A percentile compares a stretch with the other conserved stretches of the same genome.
Evolutionary conservation across 2,888 invertebrate species (phyloP).

Genomic region (Acrocera orbiculus): DNA sequence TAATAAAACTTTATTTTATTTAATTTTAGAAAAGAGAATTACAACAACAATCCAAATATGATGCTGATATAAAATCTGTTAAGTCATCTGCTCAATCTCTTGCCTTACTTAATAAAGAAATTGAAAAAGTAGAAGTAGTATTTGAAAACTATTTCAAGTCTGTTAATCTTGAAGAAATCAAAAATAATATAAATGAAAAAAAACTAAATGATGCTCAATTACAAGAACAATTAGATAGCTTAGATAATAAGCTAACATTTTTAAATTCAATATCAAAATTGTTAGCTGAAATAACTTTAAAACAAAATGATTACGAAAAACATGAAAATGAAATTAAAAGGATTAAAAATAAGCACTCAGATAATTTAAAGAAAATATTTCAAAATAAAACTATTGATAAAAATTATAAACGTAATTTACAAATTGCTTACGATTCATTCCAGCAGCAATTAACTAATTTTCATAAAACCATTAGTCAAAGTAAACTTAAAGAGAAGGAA

Average conservation of each 20-base stretch:
- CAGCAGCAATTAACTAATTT: constrained; percentile 36
- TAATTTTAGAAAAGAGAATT: too few relatives aligned
- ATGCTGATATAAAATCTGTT: too few relatives aligned
- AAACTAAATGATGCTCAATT: constrained; percentile 38
- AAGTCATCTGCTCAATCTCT: too few relatives aligned
- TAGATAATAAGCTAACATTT: constrained; percentile 34
- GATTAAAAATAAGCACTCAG: constrained; percentile 50
- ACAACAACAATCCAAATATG: too few relatives aligned
- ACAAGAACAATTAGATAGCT: constrained; percentile 39
- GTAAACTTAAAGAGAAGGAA: constrained; percentile 22
- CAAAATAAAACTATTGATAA: constrained; percentile 41
- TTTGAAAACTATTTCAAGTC: constrained; percentile 34
- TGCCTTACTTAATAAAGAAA: too few relatives aligned
- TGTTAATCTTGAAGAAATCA: constrained; percentile 37
- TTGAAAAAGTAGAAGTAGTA: constrained; percentile 35
- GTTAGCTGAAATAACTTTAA: constrained; percentile 23
- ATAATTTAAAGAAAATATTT: constrained; percentile 45
- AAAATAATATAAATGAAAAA: constrained; percentile 40
- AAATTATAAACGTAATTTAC: constrained; percentile 38
- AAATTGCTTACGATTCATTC: constrained; percentile 38
- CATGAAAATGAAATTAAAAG: constrained; percentile 39
- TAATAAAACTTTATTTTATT: too few relatives aligned
- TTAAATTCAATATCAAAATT: constrained; percentile 26
- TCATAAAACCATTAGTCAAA: constrained; percentile 34
- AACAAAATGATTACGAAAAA: constrained; percentile 26